A percentile compares a stretch with the other conserved stretches of the same genome.
These are phyloP conservation scores for Corella eumyota DNA, from an alignment of 23 tunicate genomes.

Conservation along the genomic window DNA sequence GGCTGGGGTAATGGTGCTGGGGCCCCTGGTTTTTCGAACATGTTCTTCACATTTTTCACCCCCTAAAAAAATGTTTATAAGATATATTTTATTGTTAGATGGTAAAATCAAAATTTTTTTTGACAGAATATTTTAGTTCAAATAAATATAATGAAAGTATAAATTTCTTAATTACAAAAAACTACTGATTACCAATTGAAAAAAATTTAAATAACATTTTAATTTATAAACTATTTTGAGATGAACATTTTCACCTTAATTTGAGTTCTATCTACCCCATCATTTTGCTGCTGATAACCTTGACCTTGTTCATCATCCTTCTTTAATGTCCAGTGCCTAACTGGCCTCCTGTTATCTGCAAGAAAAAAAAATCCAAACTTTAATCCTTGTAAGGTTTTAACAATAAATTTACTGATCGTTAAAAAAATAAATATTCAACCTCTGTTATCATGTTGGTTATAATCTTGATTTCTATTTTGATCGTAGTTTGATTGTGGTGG, in stretches of 20 bases:
- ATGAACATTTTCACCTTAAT: conserved; percentile 5
- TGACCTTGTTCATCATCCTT: neutral
- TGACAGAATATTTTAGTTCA: too few species aligned
- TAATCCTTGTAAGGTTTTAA: too few species aligned
- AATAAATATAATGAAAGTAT: neutral
- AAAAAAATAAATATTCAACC: neutral
- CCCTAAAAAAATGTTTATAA: conserved; percentile 11
- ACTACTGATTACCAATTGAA: too few species aligned
- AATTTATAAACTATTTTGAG: too few species aligned
- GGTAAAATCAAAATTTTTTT: too few species aligned
- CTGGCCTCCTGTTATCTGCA: too few species aligned
- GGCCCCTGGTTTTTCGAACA: conserved; percentile 65
- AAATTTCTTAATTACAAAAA: too few species aligned
- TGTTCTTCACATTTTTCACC: conserved; percentile 34
- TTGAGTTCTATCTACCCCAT: conserved; percentile 9
- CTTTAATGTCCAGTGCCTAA: conserved; percentile 17
- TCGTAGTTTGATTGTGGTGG: neutral
- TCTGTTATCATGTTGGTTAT: neutral
- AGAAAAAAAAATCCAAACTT: too few species aligned
- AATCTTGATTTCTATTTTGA: neutral
- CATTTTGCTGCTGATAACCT: neutral
- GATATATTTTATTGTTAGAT: neutral
- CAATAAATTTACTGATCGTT: too few species aligned
- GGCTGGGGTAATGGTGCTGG: conserved; percentile 44
- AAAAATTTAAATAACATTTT: too few species aligned